Evolutionary conservation across 1,140 invertebrate genomes (phyloP).

Genomic region (Bathynomus jamesi): DNA sequence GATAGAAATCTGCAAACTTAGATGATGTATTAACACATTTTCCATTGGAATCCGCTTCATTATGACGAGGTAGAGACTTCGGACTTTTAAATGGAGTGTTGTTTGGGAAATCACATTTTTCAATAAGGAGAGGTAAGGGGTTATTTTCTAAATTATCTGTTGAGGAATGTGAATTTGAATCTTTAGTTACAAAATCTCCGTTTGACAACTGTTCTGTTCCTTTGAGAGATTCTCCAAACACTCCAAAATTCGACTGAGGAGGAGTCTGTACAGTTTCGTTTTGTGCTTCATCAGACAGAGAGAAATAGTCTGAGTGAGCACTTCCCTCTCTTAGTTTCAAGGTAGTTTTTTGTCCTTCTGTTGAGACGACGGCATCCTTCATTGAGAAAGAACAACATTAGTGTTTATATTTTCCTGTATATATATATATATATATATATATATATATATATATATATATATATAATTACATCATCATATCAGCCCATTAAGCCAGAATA

Average conservation of each 20-base stretch:
- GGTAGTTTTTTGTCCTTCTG: no score
- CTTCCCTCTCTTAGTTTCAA: constrained; percentile 14
- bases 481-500: no score
- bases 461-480: neutral
- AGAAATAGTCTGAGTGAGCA: constrained; percentile 35
- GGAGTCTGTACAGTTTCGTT: neutral
- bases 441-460: neutral
- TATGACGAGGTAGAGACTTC: neutral
- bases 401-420: neutral
- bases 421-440: neutral
- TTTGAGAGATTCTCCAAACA: neutral
- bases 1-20: no score
- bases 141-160: neutral
- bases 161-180: neutral
- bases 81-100: neutral
- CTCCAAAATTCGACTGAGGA: neutral
- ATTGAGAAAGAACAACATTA: no score
- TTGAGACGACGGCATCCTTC: no score
- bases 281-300: constrained; percentile 23
- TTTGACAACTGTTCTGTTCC: neutral
- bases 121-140: neutral
- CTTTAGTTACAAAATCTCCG: no score
- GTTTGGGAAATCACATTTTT: neutral
- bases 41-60: neutral
- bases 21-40: no score